Base-by-base conservation (phyloP, 2,113 vertebrate genomes). In the Dicaeum eximium region DNA sequence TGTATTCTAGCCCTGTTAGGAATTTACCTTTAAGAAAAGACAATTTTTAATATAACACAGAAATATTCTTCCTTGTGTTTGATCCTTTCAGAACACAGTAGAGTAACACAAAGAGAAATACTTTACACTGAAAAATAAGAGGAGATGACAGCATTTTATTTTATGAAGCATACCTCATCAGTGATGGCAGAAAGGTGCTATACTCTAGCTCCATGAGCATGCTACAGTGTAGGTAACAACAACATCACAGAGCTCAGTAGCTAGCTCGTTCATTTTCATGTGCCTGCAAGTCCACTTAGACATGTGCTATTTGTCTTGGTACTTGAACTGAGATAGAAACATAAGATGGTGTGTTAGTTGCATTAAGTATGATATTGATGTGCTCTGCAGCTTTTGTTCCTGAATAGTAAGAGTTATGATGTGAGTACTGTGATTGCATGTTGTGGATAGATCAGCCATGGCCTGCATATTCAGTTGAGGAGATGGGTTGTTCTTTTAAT, bases 141-240 rank as follows among this genome's bases (percentile, higher is more conserved):
- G 95, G 92, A 89, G 90, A 95, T 92, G 93, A 73, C 91, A 97
- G 54, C 87, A 94, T 92, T 96, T 94, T 92, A 85, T 91, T 91
- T 93, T 81, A 67, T 93, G 95, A 91, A 92, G 72, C 69, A 75
- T 92, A 87, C 84, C 73, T 93, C 92, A 92, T 81, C 94, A 95
- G 50, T 91, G 94, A 85, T 95, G 80, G 50, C 93, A 96, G 84
- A 72, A 53, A 86, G 91, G 84, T 92, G 94, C 90, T 82, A 91
- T 93, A 65, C 84, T 95, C 89, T 97, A 95, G 93, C 73, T 95
- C 70, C 90, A 53, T 93, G 94, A 84, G 83, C 91, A 67, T 93
- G 80, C 80, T 61, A 42, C 91, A 93, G 90, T 57, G 78, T 96
- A 96, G 96, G 93, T 96, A 95, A 96, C n/a, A 0, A 77, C 1